These are phyloP conservation scores for Stenopsyche tienmushanensis DNA, from an alignment of 1,140 invertebrate species.

Conservation along the genomic window DNA sequence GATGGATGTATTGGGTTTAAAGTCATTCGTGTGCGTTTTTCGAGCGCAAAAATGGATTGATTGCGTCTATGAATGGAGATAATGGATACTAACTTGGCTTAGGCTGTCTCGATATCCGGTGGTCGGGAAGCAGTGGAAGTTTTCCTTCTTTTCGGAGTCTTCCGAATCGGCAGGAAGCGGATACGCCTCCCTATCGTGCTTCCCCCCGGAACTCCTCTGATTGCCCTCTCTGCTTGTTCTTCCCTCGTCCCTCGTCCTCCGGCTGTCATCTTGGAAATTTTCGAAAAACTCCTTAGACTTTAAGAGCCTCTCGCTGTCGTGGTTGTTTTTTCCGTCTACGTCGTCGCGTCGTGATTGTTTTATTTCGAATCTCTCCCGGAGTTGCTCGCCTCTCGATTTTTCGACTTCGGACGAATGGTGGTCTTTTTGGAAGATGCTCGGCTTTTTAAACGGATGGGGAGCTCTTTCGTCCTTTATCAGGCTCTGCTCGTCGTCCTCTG, in stretches of 20 bases:
- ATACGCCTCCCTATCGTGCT: background rate
- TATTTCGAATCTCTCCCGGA: constrained; percentile 32
- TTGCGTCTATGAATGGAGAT: background rate
- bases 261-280: constrained; percentile 16
- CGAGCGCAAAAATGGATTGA: constrained; percentile 4
- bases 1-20: background rate
- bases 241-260: constrained; percentile 12
- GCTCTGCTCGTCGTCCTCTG: constrained; percentile 54
- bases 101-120: constrained; percentile 26
- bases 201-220: constrained; percentile 19
- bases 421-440: constrained; percentile 7
- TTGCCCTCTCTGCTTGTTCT: constrained; percentile 10
- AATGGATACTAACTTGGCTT: constrained; percentile 25
- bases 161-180: background rate
- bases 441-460: constrained; percentile 20
- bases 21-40: background rate
- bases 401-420: background rate
- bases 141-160: background rate
- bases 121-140: constrained; percentile 11
- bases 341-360: constrained; percentile 30
- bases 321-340: constrained; percentile 17
- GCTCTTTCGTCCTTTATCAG: constrained; percentile 44
- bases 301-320: constrained; percentile 15
- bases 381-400: constrained; percentile 32
- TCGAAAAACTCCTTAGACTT: constrained; percentile 22